Evolutionary conservation across 2,888 invertebrate genomes (phyloP).

Genomic region (Amaurobius ferox): DNA sequence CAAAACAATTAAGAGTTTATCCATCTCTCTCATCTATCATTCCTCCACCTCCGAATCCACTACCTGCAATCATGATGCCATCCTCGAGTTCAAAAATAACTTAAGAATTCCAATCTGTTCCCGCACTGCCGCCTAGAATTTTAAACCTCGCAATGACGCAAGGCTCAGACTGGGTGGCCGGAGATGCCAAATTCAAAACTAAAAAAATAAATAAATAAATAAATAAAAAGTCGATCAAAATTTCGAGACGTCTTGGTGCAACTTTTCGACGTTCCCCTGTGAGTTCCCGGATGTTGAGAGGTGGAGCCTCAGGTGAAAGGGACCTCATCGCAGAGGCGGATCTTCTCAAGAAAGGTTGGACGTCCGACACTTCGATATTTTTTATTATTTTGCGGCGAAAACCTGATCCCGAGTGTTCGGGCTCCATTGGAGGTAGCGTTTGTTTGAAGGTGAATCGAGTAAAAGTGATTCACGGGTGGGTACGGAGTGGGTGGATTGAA

Average conservation of each 20-base stretch:
- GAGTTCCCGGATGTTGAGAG: constrained; percentile 56
- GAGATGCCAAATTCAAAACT: not conserved
- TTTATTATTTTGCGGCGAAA: not conserved
- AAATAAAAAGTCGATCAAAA: not conserved
- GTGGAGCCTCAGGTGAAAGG: constrained; percentile 66
- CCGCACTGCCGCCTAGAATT: not conserved
- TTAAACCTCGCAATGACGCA: not conserved
- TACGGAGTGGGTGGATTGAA: too few relatives aligned
- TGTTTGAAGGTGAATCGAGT: too few relatives aligned
- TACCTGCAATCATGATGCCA: not conserved
- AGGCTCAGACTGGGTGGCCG: constrained; percentile 3
- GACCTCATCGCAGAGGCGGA: constrained; percentile 55
- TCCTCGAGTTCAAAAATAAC: not conserved
- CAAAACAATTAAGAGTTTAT: not conserved
- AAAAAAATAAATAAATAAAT: not conserved
- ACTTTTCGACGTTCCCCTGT: constrained; percentile 52
- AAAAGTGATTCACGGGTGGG: too few relatives aligned
- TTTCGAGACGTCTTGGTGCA: constrained; percentile 3
- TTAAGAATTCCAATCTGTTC: not conserved
- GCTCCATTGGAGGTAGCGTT: too few relatives aligned
- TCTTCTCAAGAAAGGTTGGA: constrained; percentile 46
- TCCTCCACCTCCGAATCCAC: not conserved
- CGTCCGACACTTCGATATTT: constrained; percentile 11
- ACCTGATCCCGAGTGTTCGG: not conserved
- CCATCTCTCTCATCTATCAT: not conserved